Percentiles rank a stretch among this genome's conserved stretches.
phyloP scores from a whole-genome alignment of 2,888 invertebrate genomes.

The Trichogramma dendrolimi region DNA sequence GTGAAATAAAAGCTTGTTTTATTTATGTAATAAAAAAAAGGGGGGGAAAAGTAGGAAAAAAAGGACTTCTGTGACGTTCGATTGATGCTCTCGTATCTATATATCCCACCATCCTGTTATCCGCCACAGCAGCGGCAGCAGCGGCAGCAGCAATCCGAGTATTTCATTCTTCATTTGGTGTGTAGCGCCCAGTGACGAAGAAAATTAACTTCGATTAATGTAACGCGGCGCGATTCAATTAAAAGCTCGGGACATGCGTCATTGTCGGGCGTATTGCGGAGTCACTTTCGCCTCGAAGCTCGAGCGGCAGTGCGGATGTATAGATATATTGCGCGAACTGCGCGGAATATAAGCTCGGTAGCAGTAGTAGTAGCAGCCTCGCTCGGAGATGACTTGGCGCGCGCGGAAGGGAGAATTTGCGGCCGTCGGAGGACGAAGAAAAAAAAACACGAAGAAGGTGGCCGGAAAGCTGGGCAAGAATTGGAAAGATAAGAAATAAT shows the following conservation, averaged over 20 bases:
- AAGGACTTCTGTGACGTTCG: no score
- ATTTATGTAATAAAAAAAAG: no score
- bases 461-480: slow-evolving; percentile 7
- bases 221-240: slow-evolving; percentile 16
- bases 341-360: no score
- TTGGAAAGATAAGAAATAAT: slow-evolving; percentile 24
- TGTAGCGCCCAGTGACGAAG: background rate
- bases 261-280: slow-evolving; percentile 9
- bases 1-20: no score
- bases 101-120: no score
- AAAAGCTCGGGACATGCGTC: slow-evolving; percentile 9
- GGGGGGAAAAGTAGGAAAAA: no score
- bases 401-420: background rate
- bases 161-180: no score
- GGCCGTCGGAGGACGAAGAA: background rate
- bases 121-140: no score
- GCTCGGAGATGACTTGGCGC: background rate
- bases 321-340: no score
- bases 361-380: no score
- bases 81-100: no score
- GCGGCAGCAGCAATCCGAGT: no score
- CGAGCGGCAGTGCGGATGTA: background rate
- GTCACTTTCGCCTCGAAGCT: background rate
- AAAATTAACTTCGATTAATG: slow-evolving; percentile 23
- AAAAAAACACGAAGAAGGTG: background rate